A percentile compares a stretch with the other conserved stretches of the same genome.
These are phyloP conservation scores for Ascidia mentula DNA, from an alignment of 23 tunicate species.

Conservation along the genomic window DNA sequence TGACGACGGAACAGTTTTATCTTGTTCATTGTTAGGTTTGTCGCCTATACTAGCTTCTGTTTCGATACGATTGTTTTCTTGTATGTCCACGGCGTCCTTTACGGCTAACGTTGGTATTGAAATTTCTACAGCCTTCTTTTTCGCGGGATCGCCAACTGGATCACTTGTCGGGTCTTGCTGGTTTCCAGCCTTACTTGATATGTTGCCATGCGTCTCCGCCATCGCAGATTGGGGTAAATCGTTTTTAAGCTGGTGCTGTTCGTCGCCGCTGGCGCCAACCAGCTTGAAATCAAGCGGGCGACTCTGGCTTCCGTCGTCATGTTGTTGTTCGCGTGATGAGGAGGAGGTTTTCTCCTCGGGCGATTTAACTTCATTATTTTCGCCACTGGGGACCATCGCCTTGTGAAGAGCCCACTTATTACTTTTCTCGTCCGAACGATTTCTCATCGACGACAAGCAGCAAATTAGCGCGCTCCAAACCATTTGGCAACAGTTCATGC, in stretches of 20 bases:
- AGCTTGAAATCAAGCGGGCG: background rate
- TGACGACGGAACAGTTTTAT: background rate
- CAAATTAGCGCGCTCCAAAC: background rate
- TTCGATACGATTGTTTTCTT: background rate
- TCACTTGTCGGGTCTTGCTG: background rate
- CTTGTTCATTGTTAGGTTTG: background rate
- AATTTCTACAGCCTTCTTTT: background rate
- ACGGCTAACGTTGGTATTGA: background rate
- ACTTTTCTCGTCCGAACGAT: background rate
- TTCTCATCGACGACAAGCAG: background rate
- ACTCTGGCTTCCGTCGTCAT: background rate
- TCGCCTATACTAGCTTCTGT: background rate
- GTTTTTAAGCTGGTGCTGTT: background rate
- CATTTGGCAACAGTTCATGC: slow-evolving; percentile 4
- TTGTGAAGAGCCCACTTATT: slow-evolving; percentile 3
- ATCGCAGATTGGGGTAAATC: background rate
- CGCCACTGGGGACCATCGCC: background rate
- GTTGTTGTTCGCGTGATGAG: background rate
- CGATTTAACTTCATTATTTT: background rate
- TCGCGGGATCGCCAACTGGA: background rate
- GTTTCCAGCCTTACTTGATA: background rate
- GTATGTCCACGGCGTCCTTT: too few relatives aligned
- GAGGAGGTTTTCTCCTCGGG: background rate
- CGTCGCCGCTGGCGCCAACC: background rate
- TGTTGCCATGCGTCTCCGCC: background rate